Evolutionary conservation across 2,113 vertebrate genomes (phyloP), one percentile per base, ranked within the genome.

Genomic region (Archocentrus centrarchus): DNA sequence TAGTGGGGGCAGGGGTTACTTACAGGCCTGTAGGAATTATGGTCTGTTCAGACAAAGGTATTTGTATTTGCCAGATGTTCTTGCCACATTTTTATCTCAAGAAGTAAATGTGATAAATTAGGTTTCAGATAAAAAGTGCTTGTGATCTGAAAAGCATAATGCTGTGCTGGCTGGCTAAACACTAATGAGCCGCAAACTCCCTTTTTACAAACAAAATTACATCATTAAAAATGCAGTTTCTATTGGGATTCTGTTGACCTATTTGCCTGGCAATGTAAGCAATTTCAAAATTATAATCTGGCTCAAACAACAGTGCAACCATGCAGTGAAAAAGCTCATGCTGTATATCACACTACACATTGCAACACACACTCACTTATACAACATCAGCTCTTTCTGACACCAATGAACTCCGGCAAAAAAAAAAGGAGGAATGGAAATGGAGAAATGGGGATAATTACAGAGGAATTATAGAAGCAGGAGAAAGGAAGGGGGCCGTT

Each of bases 61-160:
- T 73, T 59, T 44, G 37, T 32, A 50, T 81, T 78, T 61, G 27
- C 75, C 84, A 87, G 75, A 32, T 84, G 81, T 86, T 75, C 20
- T 22, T 66, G 57, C 64, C 60, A 55, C 20, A 30, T 30, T 44
- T 62, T n/a, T 77, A 81, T 62, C 41, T 64, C 17, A 53, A 35
- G 22, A 24, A 84, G 11, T 82, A 6, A 77, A 20, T n/a, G 22
- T 81, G 68, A 88, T 87, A 20, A 87, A 89, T 85, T 68, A 78
- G 32, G 32, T 24, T 61, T 81, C 27, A n/a, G 10, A 57, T 66
- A 7, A 59, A 58, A 86, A 80, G 60, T 81, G 87, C 82, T 77
- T 47, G 37, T 58, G 3, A 57, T 27, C 60, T 75, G 59, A 60
- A 73, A 41, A 20, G 20, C 60, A 77, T 27, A 24, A 63, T 73